phyloP scores from a whole-genome alignment of 1,140 invertebrate species.

The Ridgeia piscesae region DNA sequence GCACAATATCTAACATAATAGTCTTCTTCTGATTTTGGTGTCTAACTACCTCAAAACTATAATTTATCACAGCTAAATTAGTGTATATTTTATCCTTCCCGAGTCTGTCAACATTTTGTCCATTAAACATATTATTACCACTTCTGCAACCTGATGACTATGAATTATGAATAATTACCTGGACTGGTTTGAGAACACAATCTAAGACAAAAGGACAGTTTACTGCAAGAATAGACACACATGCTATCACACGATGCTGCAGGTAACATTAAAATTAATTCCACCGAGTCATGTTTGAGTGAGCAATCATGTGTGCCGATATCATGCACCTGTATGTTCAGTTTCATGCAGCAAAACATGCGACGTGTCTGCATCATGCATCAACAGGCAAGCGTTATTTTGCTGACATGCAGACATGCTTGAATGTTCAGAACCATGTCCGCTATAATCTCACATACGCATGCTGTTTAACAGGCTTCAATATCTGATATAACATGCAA shows the following conservation, averaged over 20 bases:
- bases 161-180: background rate
- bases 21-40: background rate
- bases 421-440: background rate
- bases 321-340: background rate
- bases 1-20: no score
- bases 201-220: background rate
- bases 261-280: background rate
- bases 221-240: background rate
- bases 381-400: background rate
- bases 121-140: no score
- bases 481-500: background rate
- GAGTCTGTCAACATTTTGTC: no score
- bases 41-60: background rate
- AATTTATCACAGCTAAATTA: background rate
- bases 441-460: background rate
- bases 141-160: background rate
- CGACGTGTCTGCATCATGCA: background rate
- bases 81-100: background rate
- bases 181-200: background rate
- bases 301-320: background rate
- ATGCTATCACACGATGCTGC: background rate
- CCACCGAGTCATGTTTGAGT: background rate
- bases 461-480: background rate
- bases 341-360: background rate
- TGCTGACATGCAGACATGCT: background rate